Base-by-base conservation (phyloP, 2,797 vertebrate species). In the Protonibea diacanthus region DNA sequence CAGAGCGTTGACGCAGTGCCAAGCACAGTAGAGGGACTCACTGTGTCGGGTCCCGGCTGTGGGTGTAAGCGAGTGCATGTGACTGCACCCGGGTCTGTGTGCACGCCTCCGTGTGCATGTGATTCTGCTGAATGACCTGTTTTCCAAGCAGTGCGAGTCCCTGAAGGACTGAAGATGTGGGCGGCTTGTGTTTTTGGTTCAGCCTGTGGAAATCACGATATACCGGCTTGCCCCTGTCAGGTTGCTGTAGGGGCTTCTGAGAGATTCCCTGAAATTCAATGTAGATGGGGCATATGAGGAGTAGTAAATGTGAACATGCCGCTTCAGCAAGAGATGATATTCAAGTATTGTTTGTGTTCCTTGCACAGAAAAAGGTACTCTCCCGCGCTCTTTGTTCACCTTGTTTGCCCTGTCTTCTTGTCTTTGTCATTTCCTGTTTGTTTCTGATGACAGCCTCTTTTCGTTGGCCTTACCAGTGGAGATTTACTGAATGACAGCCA, bases 401-500 rank as follows among this genome's bases (percentile, higher is more conserved):
- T 58, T 15, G 15, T 63, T 61, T 29, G 8, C 33, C 23, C 55
- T 69, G 10, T 45, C 33, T 18, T 71, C 47, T 63, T 57, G 15
- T 76, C 53, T 77, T 42, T 62, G 51, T 66, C 33, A 53, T 25
- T 51, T 70, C 63, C 68, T 69, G 23, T 75, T 21, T 60, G 14
- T 84, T 78, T 78, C 55, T 77, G 67, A 71, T 82, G 74, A 83
- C 83, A 0, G 48, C 23, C 59, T 64, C 27, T 82, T 84, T 85
- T 82, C 66, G 55, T 82, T 56, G 48, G 66, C 76, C 25, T 6
- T 72, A 71, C 49, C 76, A 57, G 11, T 76, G 77, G 86, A 72
- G 68, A 74, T 84, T 89, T 77, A 63, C 66, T 87, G 75, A 92
- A 82, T 68, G 72, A 71, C 64, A 81, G 82, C 76, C 86, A 81